A percentile compares a stretch with the other conserved stretches of the same genome.
Evolutionary conservation across 2,888 invertebrate species (phyloP).

Genomic region (Smittia sp.): DNA sequence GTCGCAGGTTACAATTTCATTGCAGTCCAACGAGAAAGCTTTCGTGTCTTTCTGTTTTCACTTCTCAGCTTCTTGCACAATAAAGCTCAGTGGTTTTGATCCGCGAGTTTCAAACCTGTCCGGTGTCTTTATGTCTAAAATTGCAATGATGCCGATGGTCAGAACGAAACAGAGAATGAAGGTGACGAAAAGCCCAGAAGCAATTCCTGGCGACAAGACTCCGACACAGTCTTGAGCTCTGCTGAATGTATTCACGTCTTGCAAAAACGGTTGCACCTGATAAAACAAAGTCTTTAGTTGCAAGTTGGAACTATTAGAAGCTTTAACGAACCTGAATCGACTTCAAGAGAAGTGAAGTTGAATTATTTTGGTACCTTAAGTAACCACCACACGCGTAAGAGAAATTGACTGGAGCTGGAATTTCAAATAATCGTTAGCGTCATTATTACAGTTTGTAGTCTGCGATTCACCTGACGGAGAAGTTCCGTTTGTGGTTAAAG

Average conservation of each 20-base stretch:
- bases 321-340: constrained; percentile 56
- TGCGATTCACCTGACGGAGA: constrained; percentile 47
- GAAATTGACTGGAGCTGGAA: constrained; percentile 56
- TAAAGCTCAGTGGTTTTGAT: constrained; percentile 85
- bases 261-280: constrained; percentile 59
- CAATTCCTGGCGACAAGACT: constrained; percentile 87
- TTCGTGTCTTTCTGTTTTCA: no score
- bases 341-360: constrained; percentile 55
- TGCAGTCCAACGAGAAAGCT: no score
- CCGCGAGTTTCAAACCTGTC: constrained; percentile 96
- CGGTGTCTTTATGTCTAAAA: constrained; percentile 91
- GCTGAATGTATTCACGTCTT: constrained; percentile 60
- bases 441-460: neutral
- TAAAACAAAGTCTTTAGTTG: no score
- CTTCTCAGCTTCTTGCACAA: constrained; percentile 72
- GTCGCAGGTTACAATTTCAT: no score
- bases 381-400: constrained; percentile 59
- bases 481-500: constrained; percentile 46
- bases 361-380: constrained; percentile 56
- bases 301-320: neutral
- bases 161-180: constrained; percentile 73
- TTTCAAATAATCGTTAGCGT: neutral
- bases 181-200: constrained; percentile 84
- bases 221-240: constrained; percentile 86
- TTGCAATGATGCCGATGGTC: constrained; percentile 77